A percentile compares a stretch with the other conserved stretches of the same genome.
phyloP scores from a whole-genome alignment of 2,797 vertebrate genomes.

The Onychomys torridus region DNA sequence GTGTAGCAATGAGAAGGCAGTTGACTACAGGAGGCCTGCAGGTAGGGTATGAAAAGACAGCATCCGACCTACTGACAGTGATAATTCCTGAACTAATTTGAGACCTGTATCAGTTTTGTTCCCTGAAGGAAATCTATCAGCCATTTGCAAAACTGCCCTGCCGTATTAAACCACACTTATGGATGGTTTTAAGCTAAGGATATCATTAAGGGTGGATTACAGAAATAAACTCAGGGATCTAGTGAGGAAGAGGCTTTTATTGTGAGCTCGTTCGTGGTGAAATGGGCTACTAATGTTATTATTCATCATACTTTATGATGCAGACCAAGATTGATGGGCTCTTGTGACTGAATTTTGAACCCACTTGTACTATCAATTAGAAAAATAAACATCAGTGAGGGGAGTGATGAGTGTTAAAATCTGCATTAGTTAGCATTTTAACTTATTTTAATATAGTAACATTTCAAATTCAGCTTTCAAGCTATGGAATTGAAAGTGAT shows the following conservation, averaged over 20 bases:
- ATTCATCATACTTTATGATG: not conserved
- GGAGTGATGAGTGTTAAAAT: not conserved
- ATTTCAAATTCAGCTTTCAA: constrained; percentile 31
- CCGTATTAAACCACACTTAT: not conserved
- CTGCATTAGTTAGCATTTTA: not conserved
- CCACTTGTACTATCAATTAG: constrained; percentile 12
- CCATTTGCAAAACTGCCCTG: not conserved
- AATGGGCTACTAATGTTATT: not conserved
- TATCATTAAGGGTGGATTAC: not conserved
- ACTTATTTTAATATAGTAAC: not conserved
- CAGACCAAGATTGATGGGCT: not conserved
- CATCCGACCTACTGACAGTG: not conserved
- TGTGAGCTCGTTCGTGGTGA: not conserved
- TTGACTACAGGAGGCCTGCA: not conserved
- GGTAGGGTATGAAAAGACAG: not conserved
- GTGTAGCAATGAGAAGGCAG: not conserved
- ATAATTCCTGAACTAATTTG: not conserved
- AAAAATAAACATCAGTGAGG: constrained; percentile 36
- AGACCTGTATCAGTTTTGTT: not conserved
- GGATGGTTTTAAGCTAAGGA: not conserved
- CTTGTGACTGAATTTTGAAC: not conserved
- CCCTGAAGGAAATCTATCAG: not conserved
- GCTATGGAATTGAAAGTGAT: not conserved
- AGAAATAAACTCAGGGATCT: constrained; percentile 13
- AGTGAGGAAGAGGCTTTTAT: not conserved